These are phyloP conservation scores for Cryptus armator DNA, from an alignment of 2,888 invertebrate species.

Conservation along the genomic window DNA sequence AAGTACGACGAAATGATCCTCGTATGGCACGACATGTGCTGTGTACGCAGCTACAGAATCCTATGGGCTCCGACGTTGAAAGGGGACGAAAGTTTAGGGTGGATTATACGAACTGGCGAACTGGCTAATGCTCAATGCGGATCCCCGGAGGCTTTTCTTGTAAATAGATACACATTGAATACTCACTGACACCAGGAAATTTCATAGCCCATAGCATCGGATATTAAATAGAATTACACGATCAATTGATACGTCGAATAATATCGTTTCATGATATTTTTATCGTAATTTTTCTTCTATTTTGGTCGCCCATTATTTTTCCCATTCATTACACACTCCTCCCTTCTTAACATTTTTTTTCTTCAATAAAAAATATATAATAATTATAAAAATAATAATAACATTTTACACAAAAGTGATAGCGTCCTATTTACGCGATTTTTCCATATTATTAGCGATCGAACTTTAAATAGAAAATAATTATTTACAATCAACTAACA, in stretches of 20 bases:
- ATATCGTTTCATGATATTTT: constrained; percentile 4
- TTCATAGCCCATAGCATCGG: constrained; percentile 34
- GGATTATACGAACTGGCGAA: constrained; percentile 65
- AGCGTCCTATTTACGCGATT: background rate
- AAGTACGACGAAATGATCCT: constrained; percentile 67
- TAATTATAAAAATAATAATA: background rate
- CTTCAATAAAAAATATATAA: background rate
- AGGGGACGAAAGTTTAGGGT: constrained; percentile 62
- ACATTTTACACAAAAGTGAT: background rate
- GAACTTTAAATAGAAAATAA: background rate
- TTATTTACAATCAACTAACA: background rate
- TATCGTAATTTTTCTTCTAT: background rate
- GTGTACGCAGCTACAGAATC: constrained; percentile 6
- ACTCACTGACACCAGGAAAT: constrained; percentile 42
- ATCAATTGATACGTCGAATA: constrained; percentile 56
- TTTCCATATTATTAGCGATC: background rate
- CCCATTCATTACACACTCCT: background rate
- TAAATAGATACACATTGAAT: constrained; percentile 56
- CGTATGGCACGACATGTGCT: constrained; percentile 74
- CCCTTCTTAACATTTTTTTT: background rate
- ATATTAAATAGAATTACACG: constrained; percentile 37
- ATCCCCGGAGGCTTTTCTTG: constrained; percentile 55
- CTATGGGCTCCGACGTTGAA: constrained; percentile 32
- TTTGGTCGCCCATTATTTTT: background rate
- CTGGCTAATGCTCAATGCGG: constrained; percentile 60